Conservation (phyloP, 2,797 vertebrate genomes). For the Gymnothorax reevesii region DNA sequence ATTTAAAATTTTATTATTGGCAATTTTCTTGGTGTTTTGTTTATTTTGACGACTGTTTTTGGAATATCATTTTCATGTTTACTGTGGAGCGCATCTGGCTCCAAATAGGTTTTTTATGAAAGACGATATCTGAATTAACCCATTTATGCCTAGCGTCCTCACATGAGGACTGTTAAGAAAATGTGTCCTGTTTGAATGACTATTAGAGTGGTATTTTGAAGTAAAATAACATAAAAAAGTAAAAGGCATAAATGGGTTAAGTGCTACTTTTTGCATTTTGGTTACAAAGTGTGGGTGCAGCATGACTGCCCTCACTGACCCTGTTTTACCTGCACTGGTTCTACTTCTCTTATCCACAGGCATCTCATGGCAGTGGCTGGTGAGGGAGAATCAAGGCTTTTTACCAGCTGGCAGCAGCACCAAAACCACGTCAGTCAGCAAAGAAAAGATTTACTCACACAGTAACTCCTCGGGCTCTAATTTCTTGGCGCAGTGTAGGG, state of each 20-base stretch:
- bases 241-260: no score
- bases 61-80: not conserved
- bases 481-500: no score
- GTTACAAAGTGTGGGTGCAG: conserved; percentile 29
- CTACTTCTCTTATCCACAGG: conserved; percentile 64
- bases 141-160: no score
- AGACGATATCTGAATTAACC: no score
- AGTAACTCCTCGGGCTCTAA: no score
- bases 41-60: not conserved
- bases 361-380: conserved; percentile 90
- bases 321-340: not conserved
- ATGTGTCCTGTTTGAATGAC: no score
- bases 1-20: not conserved
- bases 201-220: no score
- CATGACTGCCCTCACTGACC: not conserved
- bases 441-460: not conserved
- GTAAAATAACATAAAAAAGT: no score
- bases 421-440: conserved; percentile 83
- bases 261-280: not conserved
- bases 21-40: not conserved
- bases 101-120: not conserved
- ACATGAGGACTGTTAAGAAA: no score
- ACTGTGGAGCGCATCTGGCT: not conserved
- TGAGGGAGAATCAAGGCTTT: conserved; percentile 89
- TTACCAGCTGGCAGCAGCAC: conserved; percentile 65